Evolutionary conservation across 2,113 vertebrate genomes (phyloP), one percentile per base, ranked within the genome.

Genomic region (Orientallactaga bullata): DNA sequence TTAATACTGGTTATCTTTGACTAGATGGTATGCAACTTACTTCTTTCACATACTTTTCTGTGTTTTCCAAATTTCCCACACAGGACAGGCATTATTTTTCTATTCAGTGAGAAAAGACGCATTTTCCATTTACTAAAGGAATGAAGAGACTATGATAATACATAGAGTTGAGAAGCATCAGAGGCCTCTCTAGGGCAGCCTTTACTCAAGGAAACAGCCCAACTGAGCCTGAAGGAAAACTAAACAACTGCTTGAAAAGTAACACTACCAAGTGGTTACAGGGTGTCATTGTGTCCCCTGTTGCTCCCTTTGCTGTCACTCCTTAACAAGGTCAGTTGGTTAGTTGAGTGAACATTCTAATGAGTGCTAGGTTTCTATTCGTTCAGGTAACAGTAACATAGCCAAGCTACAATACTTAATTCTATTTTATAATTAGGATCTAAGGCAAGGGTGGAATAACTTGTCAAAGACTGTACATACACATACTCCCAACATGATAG

Each of bases 111-210:
- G 24, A 69, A 94, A 61, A 39, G 78, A 85, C 78, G 47, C 4
- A 16, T 21, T 65, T 47, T 85, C 58, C 60, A 37, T 21, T 28
- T 69, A 32, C 81, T 47, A 69, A 47, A 28, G 78, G 61, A 72
- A 63, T 18, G 63, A 24, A 58, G 24, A 30, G 79, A 30, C 9
- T 73, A 0, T 3, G 9, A 47, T 28, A n/a, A 63, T 3, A 61
- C 55, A 18, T 7, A 51, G 3, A 0, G 11, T 28, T 87, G 3
- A 37, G 10, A 72, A 42, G 55, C 1, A 0, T 1, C 4, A 5
- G 71, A 28, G 58, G 23, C 37, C 30, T 58, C 77, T 18, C 24
- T 2, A 42, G 63, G 78, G 32, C 24, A 21, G 69, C 55, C 58
- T 58, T 47, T 11, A 15, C 16, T 23, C 7, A 24, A 23, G 7